A percentile compares a stretch with the other conserved stretches of the same genome.
These are phyloP conservation scores for Stegodyphus dumicola DNA, from an alignment of 1,140 invertebrate species.

Conservation along the genomic window DNA sequence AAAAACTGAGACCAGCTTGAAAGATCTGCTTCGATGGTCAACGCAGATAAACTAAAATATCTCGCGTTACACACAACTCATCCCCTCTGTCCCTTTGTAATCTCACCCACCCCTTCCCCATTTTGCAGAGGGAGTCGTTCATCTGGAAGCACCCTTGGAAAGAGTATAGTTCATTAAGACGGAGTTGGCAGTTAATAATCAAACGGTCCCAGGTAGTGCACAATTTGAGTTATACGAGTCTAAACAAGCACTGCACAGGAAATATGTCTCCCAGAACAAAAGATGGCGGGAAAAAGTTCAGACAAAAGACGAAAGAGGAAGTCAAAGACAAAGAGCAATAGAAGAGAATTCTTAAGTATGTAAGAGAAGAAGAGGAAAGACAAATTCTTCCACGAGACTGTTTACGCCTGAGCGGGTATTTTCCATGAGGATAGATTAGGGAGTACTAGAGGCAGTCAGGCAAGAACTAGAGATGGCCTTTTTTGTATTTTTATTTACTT, in stretches of 20 bases:
- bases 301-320: constrained; percentile 25
- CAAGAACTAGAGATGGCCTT: constrained; percentile 44
- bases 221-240: not conserved
- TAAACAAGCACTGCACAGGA: not conserved
- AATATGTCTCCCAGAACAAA: constrained; percentile 23
- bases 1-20: too few relatives aligned
- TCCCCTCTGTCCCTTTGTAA: too few relatives aligned
- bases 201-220: too few relatives aligned
- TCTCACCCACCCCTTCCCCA: too few relatives aligned
- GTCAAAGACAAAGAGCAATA: constrained; percentile 58
- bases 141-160: too few relatives aligned
- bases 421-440: constrained; percentile 50
- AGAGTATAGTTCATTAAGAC: too few relatives aligned
- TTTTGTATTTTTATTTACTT: constrained; percentile 7
- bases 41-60: too few relatives aligned
- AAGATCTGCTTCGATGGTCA: too few relatives aligned
- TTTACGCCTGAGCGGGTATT: constrained; percentile 34
- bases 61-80: too few relatives aligned
- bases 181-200: too few relatives aligned
- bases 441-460: constrained; percentile 30
- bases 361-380: constrained; percentile 41
- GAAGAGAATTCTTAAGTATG: constrained; percentile 55
- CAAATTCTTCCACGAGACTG: constrained; percentile 55
- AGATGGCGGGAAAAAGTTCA: constrained; percentile 13
- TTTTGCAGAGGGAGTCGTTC: too few relatives aligned